A percentile compares a stretch with the other conserved stretches of the same genome.
Evolutionary conservation across 1,140 invertebrate species (phyloP).

Genomic region (Aphaenogaster rudis): DNA sequence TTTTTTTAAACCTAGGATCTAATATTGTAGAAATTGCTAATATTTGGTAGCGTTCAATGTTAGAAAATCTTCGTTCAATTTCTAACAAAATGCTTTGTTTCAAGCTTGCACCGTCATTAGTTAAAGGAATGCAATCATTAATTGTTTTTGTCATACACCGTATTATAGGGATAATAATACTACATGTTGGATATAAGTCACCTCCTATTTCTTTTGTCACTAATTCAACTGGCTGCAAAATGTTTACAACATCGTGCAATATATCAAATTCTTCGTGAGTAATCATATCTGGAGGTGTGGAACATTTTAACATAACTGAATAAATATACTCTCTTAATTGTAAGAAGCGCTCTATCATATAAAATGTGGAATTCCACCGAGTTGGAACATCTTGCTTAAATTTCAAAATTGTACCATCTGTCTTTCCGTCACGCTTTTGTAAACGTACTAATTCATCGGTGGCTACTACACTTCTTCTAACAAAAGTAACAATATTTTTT

Average conservation of each 20-base stretch:
- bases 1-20: constrained; percentile 14
- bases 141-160: background rate
- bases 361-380: background rate
- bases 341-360: background rate
- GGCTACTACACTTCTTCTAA: background rate
- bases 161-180: background rate
- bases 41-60: background rate
- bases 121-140: background rate
- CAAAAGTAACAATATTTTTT: background rate
- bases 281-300: background rate
- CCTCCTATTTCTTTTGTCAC: background rate
- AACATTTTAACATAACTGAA: background rate
- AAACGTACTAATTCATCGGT: background rate
- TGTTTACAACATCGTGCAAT: background rate
- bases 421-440: background rate
- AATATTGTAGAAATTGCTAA: background rate
- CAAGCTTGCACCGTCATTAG: background rate
- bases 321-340: background rate
- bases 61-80: background rate
- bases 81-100: background rate
- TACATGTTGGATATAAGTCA: background rate
- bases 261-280: background rate
- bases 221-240: background rate
- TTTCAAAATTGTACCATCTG: background rate
- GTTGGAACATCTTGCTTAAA: constrained; percentile 22